These are phyloP conservation scores for Centropus unirufus DNA, from an alignment of 2,113 vertebrate genomes.

Conservation along the genomic window DNA sequence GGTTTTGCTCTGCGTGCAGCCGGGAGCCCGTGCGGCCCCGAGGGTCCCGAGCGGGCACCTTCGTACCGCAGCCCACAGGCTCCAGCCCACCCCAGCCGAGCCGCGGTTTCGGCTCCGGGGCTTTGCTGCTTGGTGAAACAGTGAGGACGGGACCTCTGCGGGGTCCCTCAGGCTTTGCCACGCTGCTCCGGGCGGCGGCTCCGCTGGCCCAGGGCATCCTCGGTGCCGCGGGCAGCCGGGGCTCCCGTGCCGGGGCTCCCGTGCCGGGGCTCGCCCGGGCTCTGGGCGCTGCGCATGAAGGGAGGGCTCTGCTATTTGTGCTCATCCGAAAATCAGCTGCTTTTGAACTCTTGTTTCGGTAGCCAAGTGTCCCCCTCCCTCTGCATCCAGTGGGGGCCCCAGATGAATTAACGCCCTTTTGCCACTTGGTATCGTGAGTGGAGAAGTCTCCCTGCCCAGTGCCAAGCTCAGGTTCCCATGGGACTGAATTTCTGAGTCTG, in stretches of 20 bases:
- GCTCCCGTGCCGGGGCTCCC: too few species aligned
- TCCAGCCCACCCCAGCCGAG: background rate
- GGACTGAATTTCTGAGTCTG: background rate
- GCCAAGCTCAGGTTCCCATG: background rate
- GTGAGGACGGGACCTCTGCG: background rate
- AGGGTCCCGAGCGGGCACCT: background rate
- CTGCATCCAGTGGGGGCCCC: rapidly evolving
- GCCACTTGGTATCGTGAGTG: background rate
- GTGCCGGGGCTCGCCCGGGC: background rate
- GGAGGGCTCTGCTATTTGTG: slow-evolving; percentile 12
- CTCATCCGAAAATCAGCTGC: background rate
- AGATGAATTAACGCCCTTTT: background rate
- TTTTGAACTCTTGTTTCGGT: background rate
- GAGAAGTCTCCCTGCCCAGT: background rate
- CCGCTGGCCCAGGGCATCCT: background rate
- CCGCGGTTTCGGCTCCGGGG: background rate
- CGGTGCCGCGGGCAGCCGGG: background rate
- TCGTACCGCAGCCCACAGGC: background rate
- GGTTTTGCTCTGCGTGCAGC: background rate
- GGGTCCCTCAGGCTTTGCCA: background rate
- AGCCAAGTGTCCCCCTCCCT: background rate
- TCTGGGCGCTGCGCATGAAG: background rate
- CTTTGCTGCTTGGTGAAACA: background rate
- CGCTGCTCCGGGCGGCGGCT: background rate
- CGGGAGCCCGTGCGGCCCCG: too few species aligned